Percentiles rank a stretch among this genome's conserved stretches.
Conservation (phyloP, 30 jellyfish, hydroid and myxozoan species). For the Aurelia sp. region DNA sequence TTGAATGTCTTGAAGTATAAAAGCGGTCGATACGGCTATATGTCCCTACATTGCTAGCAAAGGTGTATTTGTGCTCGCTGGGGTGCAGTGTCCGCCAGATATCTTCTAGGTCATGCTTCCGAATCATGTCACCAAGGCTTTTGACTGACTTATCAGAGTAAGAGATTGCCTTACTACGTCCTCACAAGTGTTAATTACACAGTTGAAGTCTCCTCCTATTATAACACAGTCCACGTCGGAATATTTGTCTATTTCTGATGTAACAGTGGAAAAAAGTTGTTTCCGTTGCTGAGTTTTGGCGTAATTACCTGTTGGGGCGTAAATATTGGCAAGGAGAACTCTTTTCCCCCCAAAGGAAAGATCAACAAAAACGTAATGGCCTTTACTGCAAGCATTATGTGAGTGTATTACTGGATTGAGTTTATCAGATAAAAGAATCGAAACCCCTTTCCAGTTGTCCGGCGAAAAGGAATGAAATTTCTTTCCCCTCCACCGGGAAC, state of each 20-base stretch:
- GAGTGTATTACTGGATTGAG: conserved; percentile 17
- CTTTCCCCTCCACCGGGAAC: conserved; percentile 9
- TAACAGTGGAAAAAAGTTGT: not conserved
- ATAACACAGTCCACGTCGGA: not conserved
- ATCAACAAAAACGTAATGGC: conserved; percentile 4
- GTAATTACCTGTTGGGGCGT: conserved; percentile 9
- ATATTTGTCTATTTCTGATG: not conserved
- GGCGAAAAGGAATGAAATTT: conserved; percentile 3
- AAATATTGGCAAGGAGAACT: conserved; percentile 1
- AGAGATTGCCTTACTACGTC: not conserved
- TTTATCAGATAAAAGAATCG: conserved; percentile 20
- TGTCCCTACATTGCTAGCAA: conserved; percentile 2
- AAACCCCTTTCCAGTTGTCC: conserved; percentile 18
- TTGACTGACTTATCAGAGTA: not conserved
- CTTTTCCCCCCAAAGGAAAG: conserved; percentile 2
- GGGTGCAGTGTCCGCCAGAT: conserved; percentile 14
- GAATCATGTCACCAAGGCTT: not conserved
- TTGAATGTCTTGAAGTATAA: conserved; percentile 9
- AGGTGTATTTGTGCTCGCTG: not conserved
- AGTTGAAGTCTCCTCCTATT: conserved; percentile 28
- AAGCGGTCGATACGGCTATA: conserved; percentile 6
- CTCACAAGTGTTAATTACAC: conserved; percentile 1
- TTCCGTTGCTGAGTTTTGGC: conserved; percentile 10
- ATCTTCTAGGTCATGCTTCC: conserved; percentile 7
- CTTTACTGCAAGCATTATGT: conserved; percentile 6